phyloP scores from a whole-genome alignment of 2,888 invertebrate genomes.

The Torymus auratus region DNA sequence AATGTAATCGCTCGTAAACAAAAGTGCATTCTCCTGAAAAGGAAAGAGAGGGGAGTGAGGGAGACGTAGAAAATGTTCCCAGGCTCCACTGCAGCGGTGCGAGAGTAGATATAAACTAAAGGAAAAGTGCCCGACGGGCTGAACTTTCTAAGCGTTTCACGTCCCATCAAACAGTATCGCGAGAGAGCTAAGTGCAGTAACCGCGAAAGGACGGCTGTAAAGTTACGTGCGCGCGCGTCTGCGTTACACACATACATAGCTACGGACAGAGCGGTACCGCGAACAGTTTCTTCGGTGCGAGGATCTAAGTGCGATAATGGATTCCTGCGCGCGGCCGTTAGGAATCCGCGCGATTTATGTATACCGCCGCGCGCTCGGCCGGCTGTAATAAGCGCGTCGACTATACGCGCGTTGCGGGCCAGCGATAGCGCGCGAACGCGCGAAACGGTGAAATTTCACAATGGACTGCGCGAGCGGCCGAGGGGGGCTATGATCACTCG shows the following conservation, averaged over 20 bases:
- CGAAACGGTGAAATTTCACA: constrained; percentile 8
- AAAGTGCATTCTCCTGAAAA: constrained; percentile 63
- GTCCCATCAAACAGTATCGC: constrained; percentile 62
- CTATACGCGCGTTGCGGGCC: neutral
- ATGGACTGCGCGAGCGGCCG: too few relatives aligned
- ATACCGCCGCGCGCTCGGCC: neutral
- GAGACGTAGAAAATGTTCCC: constrained; percentile 49
- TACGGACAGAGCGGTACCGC: too few relatives aligned
- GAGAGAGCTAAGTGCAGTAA: constrained; percentile 37
- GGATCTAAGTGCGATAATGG: constrained; percentile 4
- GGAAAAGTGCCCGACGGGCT: constrained; percentile 67
- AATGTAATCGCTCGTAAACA: constrained; percentile 59
- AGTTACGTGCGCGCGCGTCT: neutral
- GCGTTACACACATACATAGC: too few relatives aligned
- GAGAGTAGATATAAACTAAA: constrained; percentile 44
- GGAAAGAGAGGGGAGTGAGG: too few relatives aligned
- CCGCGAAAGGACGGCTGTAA: constrained; percentile 23
- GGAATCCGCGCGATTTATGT: constrained; percentile 6
- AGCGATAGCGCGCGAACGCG: neutral
- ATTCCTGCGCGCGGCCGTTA: constrained; percentile 3
- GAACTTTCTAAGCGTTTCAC: constrained; percentile 70
- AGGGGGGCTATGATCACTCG: too few relatives aligned
- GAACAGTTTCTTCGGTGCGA: neutral
- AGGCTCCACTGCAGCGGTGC: constrained; percentile 43
- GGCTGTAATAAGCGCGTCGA: too few relatives aligned